Conservation (phyloP, 2,888 invertebrate genomes). For the Gortyna flavago region DNA sequence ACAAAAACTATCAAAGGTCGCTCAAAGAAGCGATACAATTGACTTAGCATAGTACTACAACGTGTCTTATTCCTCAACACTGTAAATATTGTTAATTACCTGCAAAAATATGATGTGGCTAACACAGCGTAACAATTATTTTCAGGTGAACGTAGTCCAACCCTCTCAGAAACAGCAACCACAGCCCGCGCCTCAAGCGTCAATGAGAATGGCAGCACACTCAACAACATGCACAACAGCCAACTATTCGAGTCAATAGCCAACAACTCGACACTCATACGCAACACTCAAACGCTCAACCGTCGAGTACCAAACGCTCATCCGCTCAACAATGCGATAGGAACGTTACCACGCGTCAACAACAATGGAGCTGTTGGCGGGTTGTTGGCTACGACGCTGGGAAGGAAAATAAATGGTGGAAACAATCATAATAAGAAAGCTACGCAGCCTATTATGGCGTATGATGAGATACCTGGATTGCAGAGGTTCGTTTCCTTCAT, state of each 20-base stretch:
- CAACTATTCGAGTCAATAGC: slow-evolving; percentile 76
- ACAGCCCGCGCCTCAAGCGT: slow-evolving; percentile 94
- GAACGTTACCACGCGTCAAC: slow-evolving; percentile 85
- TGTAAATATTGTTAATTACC: not conserved
- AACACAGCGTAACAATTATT: slow-evolving; percentile 23
- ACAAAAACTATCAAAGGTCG: not conserved
- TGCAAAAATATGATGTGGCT: not conserved
- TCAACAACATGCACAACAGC: slow-evolving; percentile 78
- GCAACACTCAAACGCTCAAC: slow-evolving; percentile 86
- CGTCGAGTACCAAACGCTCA: slow-evolving; percentile 80
- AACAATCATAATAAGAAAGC: slow-evolving; percentile 88
- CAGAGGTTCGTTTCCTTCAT: slow-evolving; percentile 76
- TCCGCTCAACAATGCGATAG: slow-evolving; percentile 85
- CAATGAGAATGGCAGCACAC: slow-evolving; percentile 84
- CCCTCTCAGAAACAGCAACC: slow-evolving; percentile 95
- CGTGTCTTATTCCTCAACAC: not conserved
- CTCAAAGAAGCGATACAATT: not conserved
- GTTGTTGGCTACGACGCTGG: slow-evolving; percentile 82
- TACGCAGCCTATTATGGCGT: slow-evolving; percentile 89
- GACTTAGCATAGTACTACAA: not conserved
- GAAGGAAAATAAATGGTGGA: slow-evolving; percentile 87
- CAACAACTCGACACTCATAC: slow-evolving; percentile 79
- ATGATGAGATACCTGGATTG: slow-evolving; percentile 91
- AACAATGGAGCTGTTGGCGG: slow-evolving; percentile 81
- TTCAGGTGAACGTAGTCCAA: slow-evolving; percentile 94